Conservation (phyloP, 1,140 invertebrate genomes). For the Drosophila erecta region DNA sequence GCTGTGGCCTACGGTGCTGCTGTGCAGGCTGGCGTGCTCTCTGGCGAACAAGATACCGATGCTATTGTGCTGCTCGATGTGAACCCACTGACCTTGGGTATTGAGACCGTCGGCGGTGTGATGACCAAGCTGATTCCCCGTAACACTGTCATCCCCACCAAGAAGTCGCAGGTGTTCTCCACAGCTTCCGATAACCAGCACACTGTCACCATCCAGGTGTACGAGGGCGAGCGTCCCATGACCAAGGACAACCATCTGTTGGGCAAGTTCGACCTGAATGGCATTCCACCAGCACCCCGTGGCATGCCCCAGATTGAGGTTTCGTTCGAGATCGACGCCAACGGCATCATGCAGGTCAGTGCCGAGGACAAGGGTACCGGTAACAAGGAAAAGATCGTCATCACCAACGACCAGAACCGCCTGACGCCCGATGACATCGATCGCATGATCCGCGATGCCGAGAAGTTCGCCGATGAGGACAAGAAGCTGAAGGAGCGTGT, state of each 20-base stretch:
- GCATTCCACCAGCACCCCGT: slow-evolving; percentile 98
- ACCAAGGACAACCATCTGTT: slow-evolving; percentile 99
- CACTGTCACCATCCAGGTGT: slow-evolving; percentile 99
- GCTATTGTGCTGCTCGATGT: slow-evolving; percentile 99
- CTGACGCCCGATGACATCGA: slow-evolving; percentile 99
- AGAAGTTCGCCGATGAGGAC: slow-evolving; percentile 99
- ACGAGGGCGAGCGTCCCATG: slow-evolving; percentile 99
- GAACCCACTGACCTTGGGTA: slow-evolving; percentile 99
- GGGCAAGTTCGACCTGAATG: slow-evolving; percentile 99
- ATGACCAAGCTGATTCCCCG: slow-evolving; percentile 99
- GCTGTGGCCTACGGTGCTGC: slow-evolving; percentile 99
- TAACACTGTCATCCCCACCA: slow-evolving; percentile 99
- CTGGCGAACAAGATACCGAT: slow-evolving; percentile 96
- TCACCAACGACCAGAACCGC: slow-evolving; percentile 99
- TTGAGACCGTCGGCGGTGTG: slow-evolving; percentile 99
- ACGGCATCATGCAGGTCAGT: slow-evolving; percentile 98
- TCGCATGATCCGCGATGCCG: slow-evolving; percentile 99
- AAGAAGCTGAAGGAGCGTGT: slow-evolving; percentile 98
- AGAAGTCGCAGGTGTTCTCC: slow-evolving; percentile 99
- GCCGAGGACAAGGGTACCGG: slow-evolving; percentile 99
- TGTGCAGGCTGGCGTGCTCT: slow-evolving; percentile 97
- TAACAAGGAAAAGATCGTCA: slow-evolving; percentile 99
- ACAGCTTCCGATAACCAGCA: slow-evolving; percentile 99
- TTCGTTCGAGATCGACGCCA: slow-evolving; percentile 99
- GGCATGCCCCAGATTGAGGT: slow-evolving; percentile 99